phyloP scores from a whole-genome alignment of 2,113 vertebrate genomes.

The Columba livia region DNA sequence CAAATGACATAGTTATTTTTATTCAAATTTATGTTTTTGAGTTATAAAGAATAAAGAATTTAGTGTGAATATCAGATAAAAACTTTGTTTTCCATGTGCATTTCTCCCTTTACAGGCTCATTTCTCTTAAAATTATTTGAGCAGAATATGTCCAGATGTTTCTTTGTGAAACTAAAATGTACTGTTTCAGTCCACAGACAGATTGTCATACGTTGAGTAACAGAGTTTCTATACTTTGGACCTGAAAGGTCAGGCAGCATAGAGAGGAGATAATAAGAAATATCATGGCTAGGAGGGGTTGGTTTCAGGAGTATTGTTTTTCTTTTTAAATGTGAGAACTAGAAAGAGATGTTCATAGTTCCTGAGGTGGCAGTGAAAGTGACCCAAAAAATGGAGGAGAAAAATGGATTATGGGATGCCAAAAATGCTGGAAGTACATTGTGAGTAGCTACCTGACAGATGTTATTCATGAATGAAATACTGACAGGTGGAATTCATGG shows the following conservation, averaged over 20 bases:
- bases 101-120: not conserved
- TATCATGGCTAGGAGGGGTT: not conserved
- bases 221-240: not conserved
- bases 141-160: not conserved
- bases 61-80: not conserved
- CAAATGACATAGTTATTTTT: not conserved
- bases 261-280: not conserved
- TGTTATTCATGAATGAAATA: constrained; percentile 22
- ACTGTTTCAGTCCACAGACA: not conserved
- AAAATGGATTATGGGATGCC: not conserved
- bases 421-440: not conserved
- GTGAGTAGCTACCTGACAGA: not conserved
- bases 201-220: not conserved
- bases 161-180: not conserved
- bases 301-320: not conserved
- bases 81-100: not conserved
- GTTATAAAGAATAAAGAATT: not conserved
- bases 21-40: not conserved
- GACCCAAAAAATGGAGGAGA: not conserved
- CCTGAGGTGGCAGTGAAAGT: not conserved
- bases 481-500: not conserved
- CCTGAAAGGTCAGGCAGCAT: not conserved
- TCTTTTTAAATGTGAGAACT: not conserved
- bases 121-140: not conserved
- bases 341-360: not conserved